These are phyloP conservation scores for Nasonia longicornis DNA, from an alignment of 1,140 invertebrate genomes.

Conservation along the genomic window DNA sequence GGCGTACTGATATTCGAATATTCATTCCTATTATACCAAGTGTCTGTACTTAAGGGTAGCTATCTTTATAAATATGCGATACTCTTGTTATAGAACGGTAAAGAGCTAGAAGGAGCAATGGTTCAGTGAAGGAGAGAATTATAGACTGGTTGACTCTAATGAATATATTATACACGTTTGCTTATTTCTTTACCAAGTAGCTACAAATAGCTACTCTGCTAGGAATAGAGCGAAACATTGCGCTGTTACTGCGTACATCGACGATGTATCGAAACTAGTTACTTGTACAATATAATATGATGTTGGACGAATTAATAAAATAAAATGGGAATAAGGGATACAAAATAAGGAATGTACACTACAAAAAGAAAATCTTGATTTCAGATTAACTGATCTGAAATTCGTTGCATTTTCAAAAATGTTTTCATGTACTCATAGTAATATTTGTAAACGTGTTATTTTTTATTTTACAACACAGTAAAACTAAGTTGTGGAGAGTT, in stretches of 20 bases:
- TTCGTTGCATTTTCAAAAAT: too few relatives aligned
- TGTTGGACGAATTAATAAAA: too few relatives aligned
- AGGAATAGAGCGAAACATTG: not conserved
- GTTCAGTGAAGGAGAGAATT: not conserved
- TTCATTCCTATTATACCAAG: not conserved
- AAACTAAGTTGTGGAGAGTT: too few relatives aligned
- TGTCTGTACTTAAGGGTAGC: not conserved
- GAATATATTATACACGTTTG: not conserved
- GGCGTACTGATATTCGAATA: not conserved
- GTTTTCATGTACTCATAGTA: too few relatives aligned
- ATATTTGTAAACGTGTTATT: too few relatives aligned
- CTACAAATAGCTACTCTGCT: not conserved
- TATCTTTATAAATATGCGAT: not conserved
- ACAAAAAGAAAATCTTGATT: too few relatives aligned
- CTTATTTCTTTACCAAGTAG: not conserved
- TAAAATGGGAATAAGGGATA: too few relatives aligned
- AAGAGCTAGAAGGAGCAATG: not conserved
- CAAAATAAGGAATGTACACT: too few relatives aligned
- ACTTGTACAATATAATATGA: too few relatives aligned
- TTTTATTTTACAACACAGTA: too few relatives aligned
- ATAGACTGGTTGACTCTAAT: not conserved
- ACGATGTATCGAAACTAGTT: too few relatives aligned
- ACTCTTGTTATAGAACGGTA: not conserved
- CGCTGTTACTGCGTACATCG: not conserved
- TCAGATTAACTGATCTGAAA: too few relatives aligned